phyloP scores from a whole-genome alignment of 30 jellyfish, hydroid and myxozoan genomes.

The Kudoa iwatai region DNA sequence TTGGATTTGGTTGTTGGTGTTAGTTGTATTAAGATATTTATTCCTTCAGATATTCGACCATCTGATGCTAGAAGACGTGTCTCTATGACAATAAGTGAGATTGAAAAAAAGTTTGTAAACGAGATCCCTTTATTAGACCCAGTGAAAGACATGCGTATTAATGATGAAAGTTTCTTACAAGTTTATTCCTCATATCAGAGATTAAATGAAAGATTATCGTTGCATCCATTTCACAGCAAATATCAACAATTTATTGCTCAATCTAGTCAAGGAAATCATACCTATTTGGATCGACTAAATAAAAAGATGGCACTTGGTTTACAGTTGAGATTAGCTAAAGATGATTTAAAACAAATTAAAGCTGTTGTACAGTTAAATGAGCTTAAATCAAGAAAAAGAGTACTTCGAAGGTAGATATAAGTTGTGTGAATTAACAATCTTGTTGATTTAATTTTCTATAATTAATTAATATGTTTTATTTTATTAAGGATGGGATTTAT shows the following conservation, averaged over 20 bases:
- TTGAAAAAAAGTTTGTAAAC: constrained; percentile 5
- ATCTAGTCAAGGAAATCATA: not conserved
- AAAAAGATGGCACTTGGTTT: not conserved
- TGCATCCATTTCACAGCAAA: not conserved
- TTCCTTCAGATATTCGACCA: not conserved
- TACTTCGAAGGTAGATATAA: constrained; percentile 28
- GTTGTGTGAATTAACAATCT: no score
- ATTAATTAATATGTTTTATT: no score
- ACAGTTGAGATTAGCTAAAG: constrained; percentile 18
- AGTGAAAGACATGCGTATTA: constrained; percentile 64
- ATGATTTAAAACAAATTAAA: constrained; percentile 41
- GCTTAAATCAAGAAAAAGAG: constrained; percentile 53
- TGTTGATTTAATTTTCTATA: no score
- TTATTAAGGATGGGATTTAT: constrained; percentile 39
- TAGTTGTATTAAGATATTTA: not conserved
- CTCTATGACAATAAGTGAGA: not conserved
- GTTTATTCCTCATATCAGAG: not conserved
- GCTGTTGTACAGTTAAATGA: constrained; percentile 78
- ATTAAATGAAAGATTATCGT: no score
- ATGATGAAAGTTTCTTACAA: constrained; percentile 8
- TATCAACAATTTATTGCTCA: no score
- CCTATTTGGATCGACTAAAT: not conserved
- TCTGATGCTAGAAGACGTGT: not conserved
- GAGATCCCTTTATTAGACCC: constrained; percentile 70
- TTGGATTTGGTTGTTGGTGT: no score